Base-by-base conservation (phyloP, 2,797 vertebrate genomes). In the Onychomys leucogaster region DNA sequence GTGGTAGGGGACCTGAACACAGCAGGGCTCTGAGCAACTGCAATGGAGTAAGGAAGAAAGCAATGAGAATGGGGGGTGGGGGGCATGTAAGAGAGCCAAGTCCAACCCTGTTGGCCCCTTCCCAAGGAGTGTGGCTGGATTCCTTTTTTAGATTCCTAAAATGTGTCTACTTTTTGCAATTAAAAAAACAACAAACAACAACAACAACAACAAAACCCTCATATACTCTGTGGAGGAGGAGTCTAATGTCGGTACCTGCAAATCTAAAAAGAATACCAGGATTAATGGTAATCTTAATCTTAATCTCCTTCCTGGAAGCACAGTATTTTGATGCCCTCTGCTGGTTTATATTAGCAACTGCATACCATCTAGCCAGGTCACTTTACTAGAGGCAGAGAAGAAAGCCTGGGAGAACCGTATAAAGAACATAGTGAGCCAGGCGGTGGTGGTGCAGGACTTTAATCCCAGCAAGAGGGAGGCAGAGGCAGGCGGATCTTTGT, bases 271-370 rank as follows among this genome's bases (percentile, higher is more conserved):
- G 49, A 73, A 29, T 25, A 43, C 78, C 29, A 41, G 19, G 13
- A 49, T 87, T 63, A 10, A 43, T 29, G 11, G 14, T 43, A 91
- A 61, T 80, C 17, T 29, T n/a, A n/a, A n/a, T n/a, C n/a, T n/a
- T n/a, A n/a, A n/a, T 27, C 9, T 34, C n/a, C 34, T 84, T 81
- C 17, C 85, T 65, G 83, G 13, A 16, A 71, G 69, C 63, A 27
- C 34, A n/a, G 19, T 49, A 10, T 91, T 89, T 89, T 83, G 1
- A 23, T 9, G 11, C 63, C 83, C 57, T 84, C 94, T 98, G 57
- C 63, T 96, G 86, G 83, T 96, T 0, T n/a, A 46, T 52, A 63
- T 93, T 13, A 69, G 46, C 63, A 46, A 71, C 23, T 71, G 46
- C 67, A 43, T 65, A 41, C 14, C 19, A 11, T 41, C 37, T 59